These are phyloP conservation scores for Pristionchus fissidentatus DNA, from an alignment of 2,888 invertebrate species.

Conservation along the genomic window DNA sequence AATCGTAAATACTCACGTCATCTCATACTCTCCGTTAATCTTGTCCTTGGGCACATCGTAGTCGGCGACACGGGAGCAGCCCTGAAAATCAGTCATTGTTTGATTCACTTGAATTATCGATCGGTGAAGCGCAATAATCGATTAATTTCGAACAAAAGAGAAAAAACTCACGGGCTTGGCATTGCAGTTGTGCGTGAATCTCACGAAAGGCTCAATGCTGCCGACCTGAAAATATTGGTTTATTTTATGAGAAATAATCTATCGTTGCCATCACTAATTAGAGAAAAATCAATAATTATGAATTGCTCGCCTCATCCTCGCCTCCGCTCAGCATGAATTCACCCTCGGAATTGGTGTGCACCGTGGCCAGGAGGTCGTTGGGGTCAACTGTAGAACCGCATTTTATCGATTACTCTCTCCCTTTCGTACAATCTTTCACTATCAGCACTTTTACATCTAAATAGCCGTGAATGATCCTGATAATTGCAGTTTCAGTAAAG, in stretches of 20 bases:
- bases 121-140: not conserved
- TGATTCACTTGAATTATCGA: not conserved
- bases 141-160: not conserved
- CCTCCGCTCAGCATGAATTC: slow-evolving; percentile 44
- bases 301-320: not conserved
- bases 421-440: no score
- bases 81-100: slow-evolving; percentile 29
- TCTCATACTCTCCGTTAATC: slow-evolving; percentile 48
- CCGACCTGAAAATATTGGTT: slow-evolving; percentile 54
- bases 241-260: not conserved
- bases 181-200: slow-evolving; percentile 63
- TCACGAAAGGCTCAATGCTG: slow-evolving; percentile 64
- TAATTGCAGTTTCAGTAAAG: no score
- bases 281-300: not conserved
- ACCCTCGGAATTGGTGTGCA: slow-evolving; percentile 64
- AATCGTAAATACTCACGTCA: slow-evolving; percentile 38
- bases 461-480: no score
- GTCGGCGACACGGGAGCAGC: slow-evolving; percentile 44
- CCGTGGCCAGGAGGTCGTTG: slow-evolving; percentile 60
- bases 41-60: slow-evolving; percentile 49
- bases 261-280: not conserved
- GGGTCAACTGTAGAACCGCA: slow-evolving; percentile 58
- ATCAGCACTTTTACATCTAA: no score
- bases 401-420: no score
- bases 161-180: slow-evolving; percentile 50